Base-by-base conservation (phyloP, 2,888 invertebrate species). In the Hydroisotoma schaefferi region DNA sequence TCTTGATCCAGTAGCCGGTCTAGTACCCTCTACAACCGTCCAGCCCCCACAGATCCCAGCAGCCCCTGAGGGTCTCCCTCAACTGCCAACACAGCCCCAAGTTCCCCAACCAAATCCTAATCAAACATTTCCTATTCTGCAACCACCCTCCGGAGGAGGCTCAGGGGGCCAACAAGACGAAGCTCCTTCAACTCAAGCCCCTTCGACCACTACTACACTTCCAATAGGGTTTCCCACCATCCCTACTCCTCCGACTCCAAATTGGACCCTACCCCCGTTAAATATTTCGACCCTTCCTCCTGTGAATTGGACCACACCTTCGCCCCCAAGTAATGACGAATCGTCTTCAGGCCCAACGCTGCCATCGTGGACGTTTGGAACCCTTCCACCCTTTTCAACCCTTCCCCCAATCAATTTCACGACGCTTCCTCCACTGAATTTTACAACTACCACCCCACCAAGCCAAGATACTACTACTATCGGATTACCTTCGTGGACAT, bases 111-210 rank as follows among this genome's bases (percentile, higher is more conserved):
- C 28, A 18, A 23, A 40, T 46, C 46, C 12, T 18, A 60, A 46
- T 22, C 47, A 33, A 23, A 57, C 51, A 25, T 57, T 40, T 23
- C 51, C 57, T 8, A 52, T 57, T 33, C 28, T 57, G n/a, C n/a
- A 22, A 8, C 57, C 52, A 10, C 44, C 55, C 20, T 12, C 6
- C 18, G 23, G 48, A 20, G 26, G 10, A 22, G 20, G 18, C 18
- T 26, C 18, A 10, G 29, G 49, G 5, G 49, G 12, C 20, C 23
- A 40, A 27, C 37, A 38, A 37, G 56, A 56, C 33, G 56, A 56
- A 29, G 29, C 44, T 10, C 20, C 55, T 18, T 28, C 57, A 6
- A 43, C 56, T 0, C 26, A 28, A n/a, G 54, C 51, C 8, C 53
- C 48, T 10, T 20, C 29, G 6, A 27, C 49, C 5, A 25, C 43